Conservation (phyloP, 2,113 vertebrate genomes). For the Psammodynastes pulverulentus region DNA sequence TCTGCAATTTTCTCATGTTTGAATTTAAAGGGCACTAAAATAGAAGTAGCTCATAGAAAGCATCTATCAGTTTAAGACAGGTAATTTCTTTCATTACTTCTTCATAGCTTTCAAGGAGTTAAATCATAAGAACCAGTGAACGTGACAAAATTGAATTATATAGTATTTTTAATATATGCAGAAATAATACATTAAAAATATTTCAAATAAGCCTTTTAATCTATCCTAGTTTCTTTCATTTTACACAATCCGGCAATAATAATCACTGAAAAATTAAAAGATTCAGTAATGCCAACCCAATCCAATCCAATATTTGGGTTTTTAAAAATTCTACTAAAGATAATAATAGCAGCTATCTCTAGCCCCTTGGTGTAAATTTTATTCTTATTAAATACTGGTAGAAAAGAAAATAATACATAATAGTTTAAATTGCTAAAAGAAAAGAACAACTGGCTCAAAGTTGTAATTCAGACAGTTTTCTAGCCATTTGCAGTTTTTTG, state of each 20-base stretch:
- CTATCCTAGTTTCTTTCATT: neutral
- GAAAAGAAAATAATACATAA: slow-evolving; percentile 35
- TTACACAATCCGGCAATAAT: slow-evolving; percentile 27
- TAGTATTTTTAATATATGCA: slow-evolving; percentile 40
- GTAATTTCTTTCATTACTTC: slow-evolving; percentile 53
- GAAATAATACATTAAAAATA: slow-evolving; percentile 11
- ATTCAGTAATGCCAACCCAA: slow-evolving; percentile 22
- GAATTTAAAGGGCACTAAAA: slow-evolving; percentile 72
- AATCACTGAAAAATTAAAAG: slow-evolving; percentile 21
- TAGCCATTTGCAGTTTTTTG: neutral
- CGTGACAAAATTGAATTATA: slow-evolving; percentile 25
- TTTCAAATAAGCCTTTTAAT: slow-evolving; percentile 29
- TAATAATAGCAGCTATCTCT: slow-evolving; percentile 12
- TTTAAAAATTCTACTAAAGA: slow-evolving; percentile 14
- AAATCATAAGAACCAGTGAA: slow-evolving; percentile 48
- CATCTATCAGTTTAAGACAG: slow-evolving; percentile 54
- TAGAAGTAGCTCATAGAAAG: slow-evolving; percentile 55
- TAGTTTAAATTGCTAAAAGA: slow-evolving; percentile 28
- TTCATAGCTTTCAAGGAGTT: slow-evolving; percentile 53
- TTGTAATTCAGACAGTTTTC: slow-evolving; percentile 43
- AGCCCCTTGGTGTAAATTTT: slow-evolving; percentile 40
- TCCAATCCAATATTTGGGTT: neutral
- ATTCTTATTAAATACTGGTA: slow-evolving; percentile 35
- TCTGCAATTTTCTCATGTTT: slow-evolving; percentile 74
- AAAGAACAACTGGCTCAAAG: slow-evolving; percentile 17